Conservation (phyloP, 2,888 invertebrate genomes). For the Teleogryllus oceanicus region DNA sequence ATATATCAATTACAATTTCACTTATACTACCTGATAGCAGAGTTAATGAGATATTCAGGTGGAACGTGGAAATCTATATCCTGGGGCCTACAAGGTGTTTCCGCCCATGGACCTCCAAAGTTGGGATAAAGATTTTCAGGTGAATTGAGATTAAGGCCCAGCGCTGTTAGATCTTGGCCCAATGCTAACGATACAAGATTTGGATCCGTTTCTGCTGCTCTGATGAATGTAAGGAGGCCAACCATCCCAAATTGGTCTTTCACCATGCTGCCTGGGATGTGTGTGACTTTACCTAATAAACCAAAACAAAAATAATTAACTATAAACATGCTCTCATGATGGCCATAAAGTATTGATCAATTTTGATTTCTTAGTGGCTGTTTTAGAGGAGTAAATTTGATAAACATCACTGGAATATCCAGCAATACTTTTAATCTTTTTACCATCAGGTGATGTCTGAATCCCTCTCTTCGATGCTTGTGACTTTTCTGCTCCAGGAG, state of each 20-base stretch:
- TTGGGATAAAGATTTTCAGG: slow-evolving; percentile 97
- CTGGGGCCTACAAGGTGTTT: slow-evolving; percentile 95
- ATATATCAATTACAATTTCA: no score
- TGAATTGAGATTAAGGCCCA: slow-evolving; percentile 97
- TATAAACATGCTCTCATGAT: neutral
- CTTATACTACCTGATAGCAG: slow-evolving; percentile 68
- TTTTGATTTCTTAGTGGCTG: no score
- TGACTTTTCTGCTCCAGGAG: slow-evolving; percentile 40
- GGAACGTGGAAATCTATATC: slow-evolving; percentile 98
- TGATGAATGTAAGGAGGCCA: slow-evolving; percentile 94
- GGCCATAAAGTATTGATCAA: no score
- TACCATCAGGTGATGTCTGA: slow-evolving; percentile 92
- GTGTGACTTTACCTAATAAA: slow-evolving; percentile 83
- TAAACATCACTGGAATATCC: no score
- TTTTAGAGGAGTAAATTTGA: no score
- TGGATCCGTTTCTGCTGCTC: slow-evolving; percentile 96
- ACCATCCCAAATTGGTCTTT: slow-evolving; percentile 99
- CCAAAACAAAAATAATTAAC: neutral
- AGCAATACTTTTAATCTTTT: slow-evolving; percentile 34
- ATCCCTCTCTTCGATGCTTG: slow-evolving; percentile 71
- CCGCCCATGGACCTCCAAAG: slow-evolving; percentile 99
- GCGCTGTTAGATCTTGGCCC: slow-evolving; percentile 95
- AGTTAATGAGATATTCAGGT: slow-evolving; percentile 97
- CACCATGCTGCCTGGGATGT: slow-evolving; percentile 98
- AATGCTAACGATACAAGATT: slow-evolving; percentile 94